Percentiles rank a stretch among this genome's conserved stretches.
phyloP scores from a whole-genome alignment of 1,140 invertebrate species.

The Drosophila arizonae region DNA sequence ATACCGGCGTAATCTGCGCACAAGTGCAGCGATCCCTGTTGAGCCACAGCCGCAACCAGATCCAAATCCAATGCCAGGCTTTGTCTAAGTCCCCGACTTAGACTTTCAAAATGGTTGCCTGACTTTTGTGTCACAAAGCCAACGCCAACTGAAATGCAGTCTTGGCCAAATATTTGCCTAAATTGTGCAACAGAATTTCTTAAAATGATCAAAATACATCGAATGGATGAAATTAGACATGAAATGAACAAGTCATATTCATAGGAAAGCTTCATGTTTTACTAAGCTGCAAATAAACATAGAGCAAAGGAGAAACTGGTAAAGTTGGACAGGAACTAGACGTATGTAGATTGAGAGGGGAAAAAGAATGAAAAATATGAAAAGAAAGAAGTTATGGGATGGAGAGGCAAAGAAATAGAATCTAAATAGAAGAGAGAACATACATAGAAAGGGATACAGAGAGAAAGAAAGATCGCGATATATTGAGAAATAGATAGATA shows the following conservation, averaged over 20 bases:
- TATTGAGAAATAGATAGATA: no score
- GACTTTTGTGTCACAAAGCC: constrained; percentile 28
- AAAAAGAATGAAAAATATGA: no score
- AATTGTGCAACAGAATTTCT: neutral
- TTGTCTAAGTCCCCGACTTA: constrained; percentile 21
- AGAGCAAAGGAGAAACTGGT: neutral
- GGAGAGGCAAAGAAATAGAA: no score
- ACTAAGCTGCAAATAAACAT: neutral
- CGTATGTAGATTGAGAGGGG: no score
- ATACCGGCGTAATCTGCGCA: constrained; percentile 30
- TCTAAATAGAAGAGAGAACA: no score
- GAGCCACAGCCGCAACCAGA: constrained; percentile 3
- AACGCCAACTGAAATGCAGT: neutral
- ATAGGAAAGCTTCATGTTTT: neutral
- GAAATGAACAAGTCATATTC: neutral
- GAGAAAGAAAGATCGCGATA: neutral
- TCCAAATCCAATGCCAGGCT: constrained; percentile 6
- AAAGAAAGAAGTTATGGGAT: no score
- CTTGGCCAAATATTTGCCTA: no score
- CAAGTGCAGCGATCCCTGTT: constrained; percentile 29
- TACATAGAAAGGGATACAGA: no score
- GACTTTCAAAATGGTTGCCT: constrained; percentile 2
- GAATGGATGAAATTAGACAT: neutral
- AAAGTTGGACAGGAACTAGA: no score
- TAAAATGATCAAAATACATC: no score